Conservation (phyloP, 2,888 invertebrate genomes). For the Anodontia alba region DNA sequence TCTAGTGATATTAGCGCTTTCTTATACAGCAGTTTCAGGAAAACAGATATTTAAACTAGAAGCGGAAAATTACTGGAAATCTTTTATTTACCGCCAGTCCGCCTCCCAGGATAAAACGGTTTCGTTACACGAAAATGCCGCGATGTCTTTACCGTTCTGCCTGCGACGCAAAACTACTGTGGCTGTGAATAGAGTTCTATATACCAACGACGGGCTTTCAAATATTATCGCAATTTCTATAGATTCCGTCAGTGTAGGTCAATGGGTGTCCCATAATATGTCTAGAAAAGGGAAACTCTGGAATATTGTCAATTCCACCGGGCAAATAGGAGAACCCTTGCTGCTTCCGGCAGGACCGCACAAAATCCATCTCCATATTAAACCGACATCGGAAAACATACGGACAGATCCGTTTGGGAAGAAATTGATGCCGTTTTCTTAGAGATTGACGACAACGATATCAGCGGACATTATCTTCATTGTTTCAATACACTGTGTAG, state of each 20-base stretch:
- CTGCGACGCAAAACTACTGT: slow-evolving; percentile 31
- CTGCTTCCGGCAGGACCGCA: slow-evolving; percentile 30
- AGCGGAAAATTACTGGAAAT: slow-evolving; percentile 44
- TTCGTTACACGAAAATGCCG: slow-evolving; percentile 39
- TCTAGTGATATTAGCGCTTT: not conserved
- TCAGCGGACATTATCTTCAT: slow-evolving; percentile 33
- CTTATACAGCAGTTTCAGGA: not conserved
- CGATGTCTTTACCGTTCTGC: slow-evolving; percentile 39
- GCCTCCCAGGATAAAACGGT: slow-evolving; percentile 47
- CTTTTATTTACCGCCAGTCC: slow-evolving; percentile 41
- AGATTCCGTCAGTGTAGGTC: slow-evolving; percentile 24
- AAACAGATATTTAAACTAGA: slow-evolving; percentile 40
- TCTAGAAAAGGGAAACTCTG: slow-evolving; percentile 33
- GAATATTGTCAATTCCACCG: slow-evolving; percentile 28
- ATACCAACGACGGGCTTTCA: slow-evolving; percentile 39
- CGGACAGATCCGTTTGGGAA: slow-evolving; percentile 29
- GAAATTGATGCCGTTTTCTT: slow-evolving; percentile 40
- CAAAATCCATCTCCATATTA: slow-evolving; percentile 25
- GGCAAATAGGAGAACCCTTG: slow-evolving; percentile 30
- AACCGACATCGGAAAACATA: not conserved
- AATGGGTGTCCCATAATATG: slow-evolving; percentile 29
- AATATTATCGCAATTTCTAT: slow-evolving; percentile 32
- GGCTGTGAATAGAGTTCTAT: slow-evolving; percentile 31
- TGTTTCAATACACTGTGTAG: slow-evolving; percentile 45
- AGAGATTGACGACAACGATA: slow-evolving; percentile 39